A percentile compares a stretch with the other conserved stretches of the same genome.
These are phyloP conservation scores for Nematopogon swammerdamellus DNA, from an alignment of 2,888 invertebrate genomes.

Conservation along the genomic window DNA sequence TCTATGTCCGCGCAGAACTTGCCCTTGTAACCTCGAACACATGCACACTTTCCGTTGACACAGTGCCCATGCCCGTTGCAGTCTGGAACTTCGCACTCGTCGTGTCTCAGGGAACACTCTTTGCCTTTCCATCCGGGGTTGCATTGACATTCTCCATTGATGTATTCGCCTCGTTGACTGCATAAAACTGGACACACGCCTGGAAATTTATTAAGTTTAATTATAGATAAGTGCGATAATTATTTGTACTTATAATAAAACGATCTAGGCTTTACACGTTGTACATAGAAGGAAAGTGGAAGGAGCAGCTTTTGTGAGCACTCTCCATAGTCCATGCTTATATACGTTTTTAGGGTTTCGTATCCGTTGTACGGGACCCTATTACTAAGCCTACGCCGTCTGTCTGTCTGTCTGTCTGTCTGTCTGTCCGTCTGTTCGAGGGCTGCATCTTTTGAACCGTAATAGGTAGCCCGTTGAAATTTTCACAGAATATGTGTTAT, in stretches of 20 bases:
- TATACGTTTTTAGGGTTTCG: too few species aligned
- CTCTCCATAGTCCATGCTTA: too few species aligned
- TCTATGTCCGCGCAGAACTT: conserved; percentile 92
- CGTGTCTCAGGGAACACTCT: conserved; percentile 92
- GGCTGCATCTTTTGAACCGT: too few species aligned
- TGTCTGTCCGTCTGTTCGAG: too few species aligned
- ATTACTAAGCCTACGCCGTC: too few species aligned
- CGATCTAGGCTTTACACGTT: too few species aligned
- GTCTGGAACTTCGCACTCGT: conserved; percentile 94
- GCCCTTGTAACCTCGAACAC: conserved; percentile 92
- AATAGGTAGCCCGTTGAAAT: too few species aligned
- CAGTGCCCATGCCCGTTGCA: conserved; percentile 97
- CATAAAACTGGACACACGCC: conserved; percentile 96
- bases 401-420: too few species aligned
- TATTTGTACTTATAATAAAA: conserved; percentile 12
- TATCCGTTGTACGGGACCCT: too few species aligned
- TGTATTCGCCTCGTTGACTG: conserved; percentile 94
- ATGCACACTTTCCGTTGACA: conserved; percentile 91
- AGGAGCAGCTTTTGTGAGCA: too few species aligned
- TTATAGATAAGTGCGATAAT: conserved; percentile 10
- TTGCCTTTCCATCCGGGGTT: conserved; percentile 98
- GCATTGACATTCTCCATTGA: conserved; percentile 94
- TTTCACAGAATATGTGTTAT: too few species aligned
- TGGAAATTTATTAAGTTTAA: conserved; percentile 33
- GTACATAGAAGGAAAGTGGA: too few species aligned